Evolutionary conservation across 1,140 invertebrate genomes (phyloP).

Genomic region (Drosophila pachea): DNA sequence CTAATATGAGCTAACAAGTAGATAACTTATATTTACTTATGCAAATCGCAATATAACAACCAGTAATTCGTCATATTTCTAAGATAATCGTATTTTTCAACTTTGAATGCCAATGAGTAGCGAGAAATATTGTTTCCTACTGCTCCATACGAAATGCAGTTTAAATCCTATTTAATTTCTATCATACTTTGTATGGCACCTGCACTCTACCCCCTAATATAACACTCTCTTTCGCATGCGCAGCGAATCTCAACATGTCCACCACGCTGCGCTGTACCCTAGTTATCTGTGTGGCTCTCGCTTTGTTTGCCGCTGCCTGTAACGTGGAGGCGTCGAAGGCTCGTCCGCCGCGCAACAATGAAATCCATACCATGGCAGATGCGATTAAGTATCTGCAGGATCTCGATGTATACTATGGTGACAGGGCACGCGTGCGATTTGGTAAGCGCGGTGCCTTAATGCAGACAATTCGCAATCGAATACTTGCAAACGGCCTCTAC

Average conservation of each 20-base stretch:
- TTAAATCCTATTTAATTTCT: background rate
- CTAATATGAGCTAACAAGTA: background rate
- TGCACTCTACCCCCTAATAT: background rate
- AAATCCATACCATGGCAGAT: conserved; percentile 75
- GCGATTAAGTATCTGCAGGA: conserved; percentile 76
- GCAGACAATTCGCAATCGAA: conserved; percentile 54
- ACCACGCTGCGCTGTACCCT: conserved; percentile 63
- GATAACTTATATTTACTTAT: conserved; percentile 17
- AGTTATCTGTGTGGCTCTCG: conserved; percentile 52
- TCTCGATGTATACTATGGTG: conserved; percentile 73
- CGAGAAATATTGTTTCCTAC: background rate
- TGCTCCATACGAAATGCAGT: background rate
- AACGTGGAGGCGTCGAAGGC: conserved; percentile 64
- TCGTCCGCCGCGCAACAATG: conserved; percentile 69
- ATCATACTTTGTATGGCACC: background rate
- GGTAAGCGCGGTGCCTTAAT: conserved; percentile 55
- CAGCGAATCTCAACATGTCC: conserved; percentile 46
- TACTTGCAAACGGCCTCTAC: conserved; percentile 45
- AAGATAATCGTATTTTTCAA: background rate
- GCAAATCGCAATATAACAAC: conserved; percentile 21
- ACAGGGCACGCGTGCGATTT: conserved; percentile 67
- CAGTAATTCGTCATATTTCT: conserved; percentile 12
- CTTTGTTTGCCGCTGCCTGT: conserved; percentile 50
- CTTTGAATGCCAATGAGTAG: background rate
- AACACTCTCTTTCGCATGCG: background rate